Conservation (phyloP, 2,888 invertebrate genomes). For the Marasmarcha lunaedactyla region DNA sequence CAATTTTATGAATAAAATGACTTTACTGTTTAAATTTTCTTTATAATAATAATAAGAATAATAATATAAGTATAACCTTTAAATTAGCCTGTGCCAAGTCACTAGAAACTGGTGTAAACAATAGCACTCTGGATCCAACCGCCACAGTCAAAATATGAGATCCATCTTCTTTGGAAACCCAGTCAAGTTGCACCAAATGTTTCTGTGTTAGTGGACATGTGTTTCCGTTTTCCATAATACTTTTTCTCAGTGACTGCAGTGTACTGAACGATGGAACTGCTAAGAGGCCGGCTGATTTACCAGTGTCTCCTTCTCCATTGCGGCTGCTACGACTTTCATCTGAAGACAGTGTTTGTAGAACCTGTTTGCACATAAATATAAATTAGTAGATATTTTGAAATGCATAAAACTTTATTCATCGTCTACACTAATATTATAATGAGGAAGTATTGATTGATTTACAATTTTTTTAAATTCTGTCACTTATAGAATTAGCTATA, state of each 20-base stretch:
- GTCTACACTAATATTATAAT: not conserved
- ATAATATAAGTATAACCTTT: slow-evolving; percentile 49
- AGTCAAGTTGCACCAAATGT: slow-evolving; percentile 95
- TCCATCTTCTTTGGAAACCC: slow-evolving; percentile 99
- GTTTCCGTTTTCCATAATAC: slow-evolving; percentile 92
- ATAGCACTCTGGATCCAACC: slow-evolving; percentile 91
- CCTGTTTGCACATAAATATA: slow-evolving; percentile 26
- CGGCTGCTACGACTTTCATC: slow-evolving; percentile 76
- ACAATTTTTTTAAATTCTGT: not conserved
- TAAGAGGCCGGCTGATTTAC: slow-evolving; percentile 73
- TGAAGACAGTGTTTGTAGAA: slow-evolving; percentile 83
- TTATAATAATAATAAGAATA: too few relatives aligned
- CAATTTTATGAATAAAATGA: too few relatives aligned
- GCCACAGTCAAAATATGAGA: slow-evolving; percentile 97
- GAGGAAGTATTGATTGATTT: not conserved
- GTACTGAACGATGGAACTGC: slow-evolving; percentile 94
- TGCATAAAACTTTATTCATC: too few relatives aligned
- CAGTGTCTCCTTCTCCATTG: slow-evolving; percentile 67
- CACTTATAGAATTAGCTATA: too few relatives aligned
- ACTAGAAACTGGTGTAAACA: slow-evolving; percentile 94
- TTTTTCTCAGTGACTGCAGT: slow-evolving; percentile 85
- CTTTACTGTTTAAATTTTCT: too few relatives aligned
- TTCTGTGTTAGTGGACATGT: slow-evolving; percentile 92
- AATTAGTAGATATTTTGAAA: slow-evolving; percentile 4
- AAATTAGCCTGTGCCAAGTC: slow-evolving; percentile 95